A percentile compares a stretch with the other conserved stretches of the same genome.
phyloP scores from a whole-genome alignment of 2,113 vertebrate species.

The Zapus hudsonius region DNA sequence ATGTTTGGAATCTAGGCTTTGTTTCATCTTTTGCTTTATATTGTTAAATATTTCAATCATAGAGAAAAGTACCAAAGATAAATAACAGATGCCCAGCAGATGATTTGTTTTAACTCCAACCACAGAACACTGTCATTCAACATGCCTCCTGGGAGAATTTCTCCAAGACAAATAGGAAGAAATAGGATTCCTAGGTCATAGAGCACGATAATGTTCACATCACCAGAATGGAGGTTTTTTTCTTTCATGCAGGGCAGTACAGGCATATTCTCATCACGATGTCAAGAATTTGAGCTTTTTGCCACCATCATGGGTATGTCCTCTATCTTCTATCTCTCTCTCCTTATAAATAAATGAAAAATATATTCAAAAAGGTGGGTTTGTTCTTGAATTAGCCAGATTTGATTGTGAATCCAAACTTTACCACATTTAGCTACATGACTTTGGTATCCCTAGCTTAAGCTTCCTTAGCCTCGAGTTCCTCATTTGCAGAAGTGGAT shows the following conservation, averaged over 20 bases:
- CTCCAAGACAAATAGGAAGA: not conserved
- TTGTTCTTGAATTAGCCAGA: not conserved
- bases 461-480: not conserved
- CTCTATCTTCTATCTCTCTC: too few relatives aligned
- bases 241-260: not conserved
- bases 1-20: constrained; percentile 29
- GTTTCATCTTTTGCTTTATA: constrained; percentile 52
- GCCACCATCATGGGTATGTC: not conserved
- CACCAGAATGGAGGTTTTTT: not conserved
- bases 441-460: not conserved
- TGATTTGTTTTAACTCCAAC: constrained; percentile 25
- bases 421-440: not conserved
- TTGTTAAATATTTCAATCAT: constrained; percentile 53
- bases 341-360: too few relatives aligned
- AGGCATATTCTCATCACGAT: constrained; percentile 27
- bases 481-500: not conserved
- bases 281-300: constrained; percentile 50
- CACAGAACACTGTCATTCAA: constrained; percentile 6
- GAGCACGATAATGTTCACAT: not conserved
- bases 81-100: constrained; percentile 58
- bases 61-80: constrained; percentile 50
- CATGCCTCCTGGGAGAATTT: not conserved
- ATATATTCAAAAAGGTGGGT: too few relatives aligned
- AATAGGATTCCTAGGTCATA: not conserved
- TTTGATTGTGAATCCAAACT: not conserved